A percentile compares a stretch with the other conserved stretches of the same genome.
Evolutionary conservation across 2,888 invertebrate genomes (phyloP).

Genomic region (Drosophila kambysellisi): DNA sequence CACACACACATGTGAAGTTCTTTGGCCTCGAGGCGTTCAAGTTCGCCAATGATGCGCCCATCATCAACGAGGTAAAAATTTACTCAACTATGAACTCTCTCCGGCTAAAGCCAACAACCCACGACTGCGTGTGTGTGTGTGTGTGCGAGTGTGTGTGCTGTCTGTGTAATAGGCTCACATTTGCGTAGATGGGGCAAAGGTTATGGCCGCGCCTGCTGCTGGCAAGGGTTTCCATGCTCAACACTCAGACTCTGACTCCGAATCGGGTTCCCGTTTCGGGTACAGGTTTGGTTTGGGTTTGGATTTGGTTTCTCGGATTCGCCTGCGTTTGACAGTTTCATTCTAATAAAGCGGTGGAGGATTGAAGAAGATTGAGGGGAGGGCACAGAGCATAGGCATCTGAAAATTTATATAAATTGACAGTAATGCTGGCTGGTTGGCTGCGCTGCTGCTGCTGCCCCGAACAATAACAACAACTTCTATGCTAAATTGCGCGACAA

Average conservation of each 20-base stretch:
- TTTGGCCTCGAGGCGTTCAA: constrained; percentile 26
- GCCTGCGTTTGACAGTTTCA: constrained; percentile 61
- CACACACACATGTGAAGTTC: constrained; percentile 6
- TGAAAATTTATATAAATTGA: constrained; percentile 77
- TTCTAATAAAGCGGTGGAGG: constrained; percentile 35
- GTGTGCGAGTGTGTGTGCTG: constrained; percentile 23
- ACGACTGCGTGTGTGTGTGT: not conserved
- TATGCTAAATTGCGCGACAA: constrained; percentile 64
- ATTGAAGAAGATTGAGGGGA: not conserved
- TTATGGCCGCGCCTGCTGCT: constrained; percentile 60
- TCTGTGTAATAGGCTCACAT: constrained; percentile 70
- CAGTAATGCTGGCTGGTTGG: constrained; percentile 70
- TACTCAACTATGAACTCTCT: constrained; percentile 77
- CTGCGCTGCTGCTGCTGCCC: constrained; percentile 42
- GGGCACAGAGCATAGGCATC: constrained; percentile 30
- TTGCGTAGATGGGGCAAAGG: constrained; percentile 66
- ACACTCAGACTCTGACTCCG: constrained; percentile 7
- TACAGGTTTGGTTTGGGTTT: not conserved
- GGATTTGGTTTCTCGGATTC: constrained; percentile 27
- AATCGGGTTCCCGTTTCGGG: constrained; percentile 10
- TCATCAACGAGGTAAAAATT: constrained; percentile 77
- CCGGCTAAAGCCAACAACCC: constrained; percentile 20
- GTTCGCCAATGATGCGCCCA: constrained; percentile 55
- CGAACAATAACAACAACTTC: constrained; percentile 57
- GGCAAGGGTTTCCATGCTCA: constrained; percentile 55